Evolutionary conservation across 2,797 vertebrate genomes (phyloP), one percentile per base, ranked within the genome.

Genomic region (Acanthurus lineatus): DNA sequence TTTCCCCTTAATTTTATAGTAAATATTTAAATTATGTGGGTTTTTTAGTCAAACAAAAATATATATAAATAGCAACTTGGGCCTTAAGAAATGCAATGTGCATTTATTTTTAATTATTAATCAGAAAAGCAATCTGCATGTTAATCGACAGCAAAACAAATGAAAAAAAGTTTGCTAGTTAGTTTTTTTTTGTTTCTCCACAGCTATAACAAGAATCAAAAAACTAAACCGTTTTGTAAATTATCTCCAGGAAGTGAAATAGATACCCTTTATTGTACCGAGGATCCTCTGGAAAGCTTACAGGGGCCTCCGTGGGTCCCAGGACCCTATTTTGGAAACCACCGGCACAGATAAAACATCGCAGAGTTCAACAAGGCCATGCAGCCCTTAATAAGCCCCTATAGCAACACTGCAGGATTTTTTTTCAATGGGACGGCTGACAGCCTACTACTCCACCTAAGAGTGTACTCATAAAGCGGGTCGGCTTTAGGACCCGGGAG

Each of bases 401-500:
- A 73, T 49, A 66, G 71, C 77, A 32, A 80, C 65, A 9, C 47
- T 60, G 80, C 77, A 67, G 73, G 51, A 16, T 25, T 32, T 79
- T 72, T 74, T 62, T 87, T 85, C 79, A 90, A 91, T 86, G 87
- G 81, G 86, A 44, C 66, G 69, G 19, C 61, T 76, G 77, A 81
- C 70, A 59, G 58, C 54, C 76, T 56, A n/a, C 51, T 44, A 47
- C 54, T 17, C n/a, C 73, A 77, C 40, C 49, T 61, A 4, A 49
- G 76, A 73, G 56, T 32, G n/a, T 19, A 3, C 19, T n/a, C 57
- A 20, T 75, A 6, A 51, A 0, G 0, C 0, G 4, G 32, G 57
- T 54, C 62, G 95, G 94, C 94, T 6, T 32, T 95, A 95, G 94
- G 95, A 95, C 95, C 95, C 90, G 88, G 93, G 85, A 86, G 92